A percentile compares a stretch with the other conserved stretches of the same genome.
Evolutionary conservation across 2,113 vertebrate genomes (phyloP).

Genomic region (Mormyrus iriodes): DNA sequence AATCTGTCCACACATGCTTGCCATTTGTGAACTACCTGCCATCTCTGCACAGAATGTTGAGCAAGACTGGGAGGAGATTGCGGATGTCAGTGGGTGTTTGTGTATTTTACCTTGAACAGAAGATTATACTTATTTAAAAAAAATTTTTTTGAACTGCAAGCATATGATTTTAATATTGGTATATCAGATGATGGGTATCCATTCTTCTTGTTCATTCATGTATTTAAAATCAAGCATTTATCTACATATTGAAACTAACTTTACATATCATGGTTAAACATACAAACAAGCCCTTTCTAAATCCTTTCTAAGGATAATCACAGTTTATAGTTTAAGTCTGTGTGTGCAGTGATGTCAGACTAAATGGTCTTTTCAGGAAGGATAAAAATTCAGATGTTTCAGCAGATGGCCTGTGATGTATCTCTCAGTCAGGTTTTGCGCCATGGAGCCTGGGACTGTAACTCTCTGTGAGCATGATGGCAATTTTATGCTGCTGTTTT

Average conservation of each 20-base stretch:
- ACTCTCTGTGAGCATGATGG: not conserved
- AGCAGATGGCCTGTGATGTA: not conserved
- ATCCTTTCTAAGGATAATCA: not conserved
- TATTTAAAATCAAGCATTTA: not conserved
- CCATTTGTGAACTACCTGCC: not conserved
- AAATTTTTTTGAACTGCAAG: not conserved
- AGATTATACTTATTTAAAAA: conserved; percentile 4
- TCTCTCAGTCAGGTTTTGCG: not conserved
- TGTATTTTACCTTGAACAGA: not conserved
- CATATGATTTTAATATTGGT: not conserved
- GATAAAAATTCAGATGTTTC: not conserved
- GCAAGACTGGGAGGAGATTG: not conserved
- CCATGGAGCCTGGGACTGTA: not conserved
- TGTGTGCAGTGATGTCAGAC: conserved; percentile 32
- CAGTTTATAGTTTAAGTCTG: conserved; percentile 12
- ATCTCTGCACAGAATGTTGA: not conserved
- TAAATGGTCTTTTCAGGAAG: not conserved
- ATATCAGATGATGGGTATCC: not conserved
- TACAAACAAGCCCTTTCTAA: not conserved
- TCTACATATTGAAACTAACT: not conserved
- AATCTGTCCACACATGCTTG: not conserved
- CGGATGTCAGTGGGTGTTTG: not conserved
- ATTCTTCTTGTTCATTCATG: not conserved
- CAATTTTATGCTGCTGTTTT: conserved; percentile 17
- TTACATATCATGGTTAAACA: not conserved